Base-by-base conservation (phyloP, 2,113 vertebrate genomes). In the Sciurus niger region DNA sequence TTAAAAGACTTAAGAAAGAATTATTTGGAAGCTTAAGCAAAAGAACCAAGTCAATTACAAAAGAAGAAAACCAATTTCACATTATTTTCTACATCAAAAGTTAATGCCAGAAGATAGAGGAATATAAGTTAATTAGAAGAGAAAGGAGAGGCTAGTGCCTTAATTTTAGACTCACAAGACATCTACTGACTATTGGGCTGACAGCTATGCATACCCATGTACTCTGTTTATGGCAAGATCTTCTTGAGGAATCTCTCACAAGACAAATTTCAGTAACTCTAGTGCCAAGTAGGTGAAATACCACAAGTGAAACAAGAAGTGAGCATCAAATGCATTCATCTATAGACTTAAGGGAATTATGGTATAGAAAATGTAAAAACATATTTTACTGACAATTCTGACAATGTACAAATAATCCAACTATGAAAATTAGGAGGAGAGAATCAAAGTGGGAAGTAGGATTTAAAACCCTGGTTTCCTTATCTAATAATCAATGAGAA, bases 371-470 rank as follows among this genome's bases (percentile, higher is more conserved):
- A 78, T 43, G 17, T 85, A 58, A 84, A 95, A 87, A 17, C 4
- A 65, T 2, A 89, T 88, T 95, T 53, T 89, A 53, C 13, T 87
- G 43, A 46, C 32, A 37, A 77, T 60, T 73, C 55, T 92, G 6
- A 84, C 37, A 70, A 55, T 30, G 16, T 53, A 46, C 34, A 93
- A 82, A 89, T 94, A 65, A 89, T 68, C 55, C 40, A 96, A 37
- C 6, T 51, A 73, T 16, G 80, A 84, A 85, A 93, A 87, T 65
- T 77, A 93, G 43, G 8, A 74, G 55, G 48, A 46, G 32, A 89
- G 3, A 89, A 24, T 40, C 4, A 65, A 88, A 67, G 8, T 53
- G 40, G 58, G 63, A 76, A 94, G 24, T 79, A 37, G 53, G 17
- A 78, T 67, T 79, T 76, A 80, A 18, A 18, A 90, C 22, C 34